These are phyloP conservation scores for Oegoconia quadripuncta DNA, from an alignment of 2,888 invertebrate species.

Conservation along the genomic window DNA sequence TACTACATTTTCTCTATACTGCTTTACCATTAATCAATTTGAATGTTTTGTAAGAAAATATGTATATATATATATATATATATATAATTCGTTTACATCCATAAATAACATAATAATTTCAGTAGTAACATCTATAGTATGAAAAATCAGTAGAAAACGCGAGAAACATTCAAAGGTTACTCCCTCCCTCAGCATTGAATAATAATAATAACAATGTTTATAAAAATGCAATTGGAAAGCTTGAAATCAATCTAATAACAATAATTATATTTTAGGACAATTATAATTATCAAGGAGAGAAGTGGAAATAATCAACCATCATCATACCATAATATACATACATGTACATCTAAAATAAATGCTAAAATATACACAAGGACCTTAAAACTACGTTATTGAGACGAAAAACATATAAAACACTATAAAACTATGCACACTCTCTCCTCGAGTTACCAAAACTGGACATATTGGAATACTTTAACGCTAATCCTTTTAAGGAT, in stretches of 20 bases:
- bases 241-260: background rate
- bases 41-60: too few species aligned
- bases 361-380: constrained; percentile 51
- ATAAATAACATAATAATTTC: too few species aligned
- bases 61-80: too few species aligned
- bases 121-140: too few species aligned
- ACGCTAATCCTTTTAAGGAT: too few species aligned
- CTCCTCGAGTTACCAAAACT: background rate
- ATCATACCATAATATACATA: constrained; percentile 62
- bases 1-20: too few species aligned
- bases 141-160: too few species aligned
- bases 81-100: too few species aligned
- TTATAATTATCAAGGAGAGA: constrained; percentile 17
- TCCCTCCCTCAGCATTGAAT: too few species aligned
- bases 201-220: too few species aligned
- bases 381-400: constrained; percentile 37
- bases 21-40: too few species aligned
- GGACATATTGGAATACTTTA: background rate
- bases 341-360: constrained; percentile 45
- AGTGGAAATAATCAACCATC: constrained; percentile 35
- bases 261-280: background rate
- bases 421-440: constrained; percentile 26
- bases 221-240: background rate
- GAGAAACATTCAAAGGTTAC: too few species aligned
- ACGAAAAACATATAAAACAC: constrained; percentile 34